Conservation (phyloP, 2,888 invertebrate species). For the Merodon equestris region DNA sequence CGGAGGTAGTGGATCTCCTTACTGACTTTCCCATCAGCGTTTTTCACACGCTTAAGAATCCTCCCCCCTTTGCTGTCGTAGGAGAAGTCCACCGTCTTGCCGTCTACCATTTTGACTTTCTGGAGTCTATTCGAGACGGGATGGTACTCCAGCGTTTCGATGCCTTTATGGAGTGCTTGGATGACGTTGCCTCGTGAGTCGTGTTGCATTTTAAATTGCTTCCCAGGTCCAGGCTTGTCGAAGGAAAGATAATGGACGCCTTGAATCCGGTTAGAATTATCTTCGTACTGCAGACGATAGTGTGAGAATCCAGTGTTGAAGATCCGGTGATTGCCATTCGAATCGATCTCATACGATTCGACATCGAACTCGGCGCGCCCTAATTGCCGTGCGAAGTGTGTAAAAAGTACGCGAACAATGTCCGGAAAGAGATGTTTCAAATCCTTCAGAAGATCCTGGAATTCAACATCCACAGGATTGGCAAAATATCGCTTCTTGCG, state of each 20-base stretch:
- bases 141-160: slow-evolving; percentile 63
- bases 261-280: slow-evolving; percentile 21
- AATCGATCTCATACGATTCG: slow-evolving; percentile 52
- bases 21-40: neutral
- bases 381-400: slow-evolving; percentile 32
- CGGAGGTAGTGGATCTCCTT: slow-evolving; percentile 43
- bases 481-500: slow-evolving; percentile 23
- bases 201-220: slow-evolving; percentile 40
- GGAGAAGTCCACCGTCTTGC: slow-evolving; percentile 13
- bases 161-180: slow-evolving; percentile 63
- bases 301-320: slow-evolving; percentile 53
- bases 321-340: slow-evolving; percentile 56
- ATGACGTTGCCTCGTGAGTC: slow-evolving; percentile 65
- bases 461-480: slow-evolving; percentile 19
- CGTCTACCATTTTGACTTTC: slow-evolving; percentile 20
- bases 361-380: slow-evolving; percentile 45
- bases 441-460: slow-evolving; percentile 10
- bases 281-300: slow-evolving; percentile 39
- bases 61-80: slow-evolving; percentile 43
- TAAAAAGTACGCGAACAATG: slow-evolving; percentile 28
- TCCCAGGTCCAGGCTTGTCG: neutral
- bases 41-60: slow-evolving; percentile 19
- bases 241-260: slow-evolving; percentile 15
- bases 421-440: slow-evolving; percentile 6
- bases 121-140: slow-evolving; percentile 43